Percentiles rank a stretch among this genome's conserved stretches.
phyloP scores from a whole-genome alignment of 2,888 invertebrate species.

The Molorchus minor region DNA sequence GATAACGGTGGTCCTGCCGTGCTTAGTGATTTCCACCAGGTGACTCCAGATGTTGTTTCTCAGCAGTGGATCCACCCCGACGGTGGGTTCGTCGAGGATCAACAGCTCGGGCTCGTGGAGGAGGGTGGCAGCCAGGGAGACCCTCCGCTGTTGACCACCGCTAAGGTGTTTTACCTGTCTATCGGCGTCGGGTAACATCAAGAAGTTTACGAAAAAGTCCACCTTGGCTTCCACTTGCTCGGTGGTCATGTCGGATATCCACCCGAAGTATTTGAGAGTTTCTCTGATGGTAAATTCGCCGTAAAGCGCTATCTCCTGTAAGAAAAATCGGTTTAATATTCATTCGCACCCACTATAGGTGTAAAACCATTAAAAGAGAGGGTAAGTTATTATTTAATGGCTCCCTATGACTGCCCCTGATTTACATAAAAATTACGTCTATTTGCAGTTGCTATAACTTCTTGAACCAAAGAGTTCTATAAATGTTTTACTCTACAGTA shows the following conservation, averaged over 20 bases:
- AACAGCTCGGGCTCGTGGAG: conserved; percentile 89
- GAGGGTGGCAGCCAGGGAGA: conserved; percentile 88
- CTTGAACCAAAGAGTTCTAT: too few relatives aligned
- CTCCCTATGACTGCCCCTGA: too few relatives aligned
- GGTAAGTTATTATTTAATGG: too few relatives aligned
- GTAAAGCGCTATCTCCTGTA: conserved; percentile 58
- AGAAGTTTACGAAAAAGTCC: conserved; percentile 55
- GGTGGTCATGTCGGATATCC: conserved; percentile 58
- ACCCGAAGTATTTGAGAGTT: conserved; percentile 60
- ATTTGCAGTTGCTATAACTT: too few relatives aligned
- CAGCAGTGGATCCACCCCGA: conserved; percentile 90
- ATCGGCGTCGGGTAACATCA: conserved; percentile 79
- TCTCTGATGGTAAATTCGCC: conserved; percentile 61
- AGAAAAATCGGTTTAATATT: conserved; percentile 17
- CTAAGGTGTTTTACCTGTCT: conserved; percentile 66
- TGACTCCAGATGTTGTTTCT: conserved; percentile 95
- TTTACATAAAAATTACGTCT: too few relatives aligned
- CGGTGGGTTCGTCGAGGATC: conserved; percentile 93
- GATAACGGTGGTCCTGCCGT: conserved; percentile 90
- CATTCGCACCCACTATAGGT: too few relatives aligned
- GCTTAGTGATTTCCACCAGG: conserved; percentile 87
- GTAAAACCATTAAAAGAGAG: too few relatives aligned
- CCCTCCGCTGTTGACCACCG: conserved; percentile 87
- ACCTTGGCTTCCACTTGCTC: conserved; percentile 55
- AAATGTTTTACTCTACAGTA: too few relatives aligned